Conservation (phyloP, 2,797 vertebrate genomes). For the Rhadinocentrus ornatus region DNA sequence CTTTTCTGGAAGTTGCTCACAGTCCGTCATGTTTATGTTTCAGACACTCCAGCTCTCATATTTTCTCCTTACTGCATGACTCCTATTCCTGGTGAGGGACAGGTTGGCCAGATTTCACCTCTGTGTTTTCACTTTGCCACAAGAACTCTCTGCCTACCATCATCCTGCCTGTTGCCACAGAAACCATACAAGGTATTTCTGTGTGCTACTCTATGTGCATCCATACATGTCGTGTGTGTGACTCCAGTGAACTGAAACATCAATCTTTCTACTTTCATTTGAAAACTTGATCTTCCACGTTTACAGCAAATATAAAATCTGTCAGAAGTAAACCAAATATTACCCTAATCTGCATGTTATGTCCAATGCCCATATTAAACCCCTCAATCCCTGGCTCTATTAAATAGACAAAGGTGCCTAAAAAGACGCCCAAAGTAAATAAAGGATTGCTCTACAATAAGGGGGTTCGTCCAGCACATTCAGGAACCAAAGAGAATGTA, state of each 20-base stretch:
- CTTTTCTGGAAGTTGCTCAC: constrained; percentile 4
- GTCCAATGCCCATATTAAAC: background rate
- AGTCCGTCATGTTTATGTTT: background rate
- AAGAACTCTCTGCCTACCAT: background rate
- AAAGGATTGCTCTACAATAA: no score
- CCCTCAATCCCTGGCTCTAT: no score
- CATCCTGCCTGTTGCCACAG: constrained; percentile 8
- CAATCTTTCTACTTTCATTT: background rate
- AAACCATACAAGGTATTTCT: background rate
- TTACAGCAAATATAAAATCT: background rate
- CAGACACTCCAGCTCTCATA: background rate
- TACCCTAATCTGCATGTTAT: background rate
- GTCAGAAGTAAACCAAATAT: background rate
- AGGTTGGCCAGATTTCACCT: background rate
- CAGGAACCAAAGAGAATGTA: no score
- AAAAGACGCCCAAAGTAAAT: no score
- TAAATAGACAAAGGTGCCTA: no score
- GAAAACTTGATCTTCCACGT: background rate
- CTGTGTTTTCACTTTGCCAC: background rate
- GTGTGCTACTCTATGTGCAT: background rate
- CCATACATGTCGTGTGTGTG: background rate
- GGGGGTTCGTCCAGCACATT: no score
- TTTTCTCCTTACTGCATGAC: background rate
- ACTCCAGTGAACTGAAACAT: background rate
- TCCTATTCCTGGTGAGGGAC: background rate